Conservation (phyloP, 2,113 vertebrate genomes). For the Baryphthengus martii region DNA sequence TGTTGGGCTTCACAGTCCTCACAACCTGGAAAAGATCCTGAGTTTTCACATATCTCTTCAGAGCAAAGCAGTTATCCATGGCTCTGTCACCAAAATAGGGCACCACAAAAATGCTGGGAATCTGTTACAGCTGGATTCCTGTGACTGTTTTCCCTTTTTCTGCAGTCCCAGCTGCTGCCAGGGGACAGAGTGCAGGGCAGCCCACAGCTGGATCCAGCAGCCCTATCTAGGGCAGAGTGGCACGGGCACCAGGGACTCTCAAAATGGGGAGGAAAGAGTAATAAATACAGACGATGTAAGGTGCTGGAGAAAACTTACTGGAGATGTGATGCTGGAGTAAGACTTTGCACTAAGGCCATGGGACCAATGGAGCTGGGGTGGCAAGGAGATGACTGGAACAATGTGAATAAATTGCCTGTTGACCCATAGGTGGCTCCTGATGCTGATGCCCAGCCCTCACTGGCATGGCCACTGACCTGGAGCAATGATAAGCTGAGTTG, state of each 20-base stretch:
- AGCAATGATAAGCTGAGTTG: accelerated
- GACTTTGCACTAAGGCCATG: neutral
- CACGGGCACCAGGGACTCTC: neutral
- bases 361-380: neutral
- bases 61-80: neutral
- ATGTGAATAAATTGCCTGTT: neutral
- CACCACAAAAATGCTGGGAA: slow-evolving; percentile 33
- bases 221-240: neutral
- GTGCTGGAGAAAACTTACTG: neutral
- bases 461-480: neutral
- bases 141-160: neutral
- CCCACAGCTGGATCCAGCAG: neutral
- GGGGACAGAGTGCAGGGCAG: slow-evolving; percentile 14
- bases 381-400: neutral
- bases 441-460: neutral
- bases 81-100: slow-evolving; percentile 4
- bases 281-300: neutral
- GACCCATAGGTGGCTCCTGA: accelerated
- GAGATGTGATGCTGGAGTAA: neutral
- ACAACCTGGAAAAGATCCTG: slow-evolving; percentile 4
- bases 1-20: neutral
- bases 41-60: slow-evolving; percentile 12
- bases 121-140: neutral
- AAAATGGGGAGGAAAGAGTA: neutral
- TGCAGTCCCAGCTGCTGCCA: slow-evolving; percentile 43